These are phyloP conservation scores for Heliconius ismenius DNA, from an alignment of 2,888 invertebrate genomes.

Conservation along the genomic window DNA sequence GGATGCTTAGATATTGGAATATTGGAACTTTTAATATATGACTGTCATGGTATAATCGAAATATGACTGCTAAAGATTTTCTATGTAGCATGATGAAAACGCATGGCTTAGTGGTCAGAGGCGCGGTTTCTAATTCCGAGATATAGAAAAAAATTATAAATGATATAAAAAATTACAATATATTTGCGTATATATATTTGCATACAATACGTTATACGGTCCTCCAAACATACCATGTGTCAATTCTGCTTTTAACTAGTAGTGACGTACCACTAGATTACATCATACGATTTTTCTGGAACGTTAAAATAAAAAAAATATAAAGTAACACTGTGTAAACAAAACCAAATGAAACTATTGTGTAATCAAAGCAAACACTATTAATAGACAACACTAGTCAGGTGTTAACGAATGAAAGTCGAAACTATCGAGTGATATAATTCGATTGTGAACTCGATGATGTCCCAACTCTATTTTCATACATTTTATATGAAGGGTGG, in stretches of 20 bases:
- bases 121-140: too few relatives aligned
- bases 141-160: too few relatives aligned
- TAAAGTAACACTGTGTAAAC: slow-evolving; percentile 13
- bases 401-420: background rate
- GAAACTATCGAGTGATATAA: slow-evolving; percentile 11
- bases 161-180: too few relatives aligned
- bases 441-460: background rate
- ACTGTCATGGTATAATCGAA: too few relatives aligned
- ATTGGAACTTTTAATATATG: too few relatives aligned
- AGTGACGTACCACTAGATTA: background rate
- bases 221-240: background rate
- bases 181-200: too few relatives aligned
- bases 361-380: slow-evolving; percentile 17
- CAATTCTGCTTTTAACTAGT: background rate
- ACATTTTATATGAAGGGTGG: slow-evolving; percentile 33
- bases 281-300: slow-evolving; percentile 4
- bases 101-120: too few relatives aligned
- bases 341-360: slow-evolving; percentile 12
- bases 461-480: slow-evolving; percentile 19
- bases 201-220: too few relatives aligned
- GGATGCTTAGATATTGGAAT: too few relatives aligned
- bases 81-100: too few relatives aligned
- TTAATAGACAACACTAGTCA: slow-evolving; percentile 14
- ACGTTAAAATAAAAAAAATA: slow-evolving; percentile 4
- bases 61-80: too few relatives aligned